Evolutionary conservation across 2,797 vertebrate species (phyloP), one percentile per base, ranked within the genome.

Genomic region (Linurgus olivaceus): DNA sequence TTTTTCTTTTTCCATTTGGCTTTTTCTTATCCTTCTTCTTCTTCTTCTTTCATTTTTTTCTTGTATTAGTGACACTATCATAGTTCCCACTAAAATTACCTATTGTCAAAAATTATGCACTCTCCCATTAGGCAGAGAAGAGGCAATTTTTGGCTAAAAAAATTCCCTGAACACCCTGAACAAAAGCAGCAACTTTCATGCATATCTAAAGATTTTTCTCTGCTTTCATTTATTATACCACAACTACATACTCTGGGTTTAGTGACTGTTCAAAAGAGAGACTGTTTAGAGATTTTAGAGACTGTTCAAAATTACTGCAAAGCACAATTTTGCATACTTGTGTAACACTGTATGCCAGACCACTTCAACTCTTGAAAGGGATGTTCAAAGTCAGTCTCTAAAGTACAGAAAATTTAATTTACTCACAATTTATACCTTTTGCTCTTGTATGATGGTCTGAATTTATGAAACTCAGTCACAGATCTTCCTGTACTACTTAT

Each of bases 231-330:
- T 76, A n/a, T 58, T 91, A 51, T 87, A 79, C 25, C 47, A 62
- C 67, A 93, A 29, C 48, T 62, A 87, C 25, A 44, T 79, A 73
- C 17, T 59, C 31, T 23, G 8, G 51, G 66, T 89, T 89, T 66
- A 66, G 31, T 31, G 72, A 54, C 52, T n/a, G 19, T 54, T 54
- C 31, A n/a, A 54, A 54, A 54, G 20, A 20, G 31, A 54, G 31
- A n/a, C 31, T 21, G 12, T 54, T 14, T 10, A 21, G 31, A 54
- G 13, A 54, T n/a, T 54, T n/a, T 54, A 84, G 8, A 80, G 12
- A 73, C 47, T 72, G 57, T 47, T 72, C 28, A 51, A 95, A 82
- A 91, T 74, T 75, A 54, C 38, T 81, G 47, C 70, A 92, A 89
- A 94, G 35, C 47, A 70, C 1, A 7, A 62, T 82, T 93, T 91